Conservation (phyloP, 2,888 invertebrate species). For the Choristoneura rosaceana region DNA sequence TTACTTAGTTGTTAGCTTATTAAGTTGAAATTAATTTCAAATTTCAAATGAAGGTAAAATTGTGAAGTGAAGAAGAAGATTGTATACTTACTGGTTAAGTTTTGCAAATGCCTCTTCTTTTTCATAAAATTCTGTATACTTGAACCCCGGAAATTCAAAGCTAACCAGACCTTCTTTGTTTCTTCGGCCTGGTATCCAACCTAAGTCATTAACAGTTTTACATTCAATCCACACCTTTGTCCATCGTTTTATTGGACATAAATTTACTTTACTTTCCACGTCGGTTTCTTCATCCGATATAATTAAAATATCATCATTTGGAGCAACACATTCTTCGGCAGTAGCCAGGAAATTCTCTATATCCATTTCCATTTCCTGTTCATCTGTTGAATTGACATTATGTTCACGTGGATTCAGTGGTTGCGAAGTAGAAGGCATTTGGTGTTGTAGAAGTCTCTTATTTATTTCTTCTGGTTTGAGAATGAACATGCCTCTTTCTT, state of each 20-base stretch:
- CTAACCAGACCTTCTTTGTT: constrained; percentile 57
- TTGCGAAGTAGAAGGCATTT: constrained; percentile 44
- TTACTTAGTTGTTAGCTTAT: too few species aligned
- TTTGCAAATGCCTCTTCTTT: constrained; percentile 64
- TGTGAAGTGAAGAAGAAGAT: too few species aligned
- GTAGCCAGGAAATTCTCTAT: constrained; percentile 63
- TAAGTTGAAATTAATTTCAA: too few species aligned
- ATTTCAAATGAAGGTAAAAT: too few species aligned
- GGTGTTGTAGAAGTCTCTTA: constrained; percentile 53
- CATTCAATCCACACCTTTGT: constrained; percentile 67
- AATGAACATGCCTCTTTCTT: constrained; percentile 65
- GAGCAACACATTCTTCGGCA: constrained; percentile 48
- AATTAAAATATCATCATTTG: constrained; percentile 49
- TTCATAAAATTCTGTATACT: constrained; percentile 63
- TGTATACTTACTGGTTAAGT: constrained; percentile 72
- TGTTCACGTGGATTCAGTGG: constrained; percentile 22
- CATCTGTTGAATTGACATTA: constrained; percentile 3
- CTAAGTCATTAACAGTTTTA: constrained; percentile 61
- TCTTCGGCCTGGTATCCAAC: constrained; percentile 64
- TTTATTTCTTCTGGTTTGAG: constrained; percentile 81
- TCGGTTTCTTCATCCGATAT: constrained; percentile 57
- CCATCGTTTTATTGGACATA: constrained; percentile 34
- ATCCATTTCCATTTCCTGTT: constrained; percentile 52
- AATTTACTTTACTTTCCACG: constrained; percentile 41
- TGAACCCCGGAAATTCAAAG: constrained; percentile 73